A percentile compares a stretch with the other conserved stretches of the same genome.
Conservation (phyloP, 1,140 invertebrate genomes). For the Lordiphosa collinella region DNA sequence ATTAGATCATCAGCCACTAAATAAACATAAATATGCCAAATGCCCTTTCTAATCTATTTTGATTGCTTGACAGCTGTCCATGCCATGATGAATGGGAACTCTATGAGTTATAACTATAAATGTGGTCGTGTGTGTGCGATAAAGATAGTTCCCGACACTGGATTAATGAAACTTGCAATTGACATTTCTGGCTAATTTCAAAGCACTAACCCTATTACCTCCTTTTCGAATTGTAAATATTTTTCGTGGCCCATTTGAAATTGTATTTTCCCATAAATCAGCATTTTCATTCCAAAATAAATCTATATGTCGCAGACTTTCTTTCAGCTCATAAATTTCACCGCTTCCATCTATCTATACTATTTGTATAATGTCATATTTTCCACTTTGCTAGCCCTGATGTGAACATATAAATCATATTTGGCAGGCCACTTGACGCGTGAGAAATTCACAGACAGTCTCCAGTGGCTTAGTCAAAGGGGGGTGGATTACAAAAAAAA, state of each 20-base stretch:
- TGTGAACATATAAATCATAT: constrained; percentile 71
- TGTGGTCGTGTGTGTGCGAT: not conserved
- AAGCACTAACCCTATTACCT: not conserved
- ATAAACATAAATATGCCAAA: too few species aligned
- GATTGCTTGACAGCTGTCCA: too few species aligned
- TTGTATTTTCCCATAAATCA: constrained; percentile 25
- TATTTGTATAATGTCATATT: constrained; percentile 59
- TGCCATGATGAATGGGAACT: constrained; percentile 1
- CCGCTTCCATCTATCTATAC: constrained; percentile 28
- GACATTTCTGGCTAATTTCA: constrained; percentile 4
- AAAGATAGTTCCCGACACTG: not conserved
- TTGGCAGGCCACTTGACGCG: constrained; percentile 66
- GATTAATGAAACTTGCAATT: constrained; percentile 3
- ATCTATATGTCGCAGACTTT: constrained; percentile 7
- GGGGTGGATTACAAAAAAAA: constrained; percentile 11
- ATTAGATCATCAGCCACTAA: too few species aligned
- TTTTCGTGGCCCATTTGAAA: not conserved
- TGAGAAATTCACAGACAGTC: constrained; percentile 47
- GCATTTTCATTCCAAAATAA: constrained; percentile 12
- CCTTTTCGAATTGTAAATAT: not conserved
- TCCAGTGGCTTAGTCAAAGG: not conserved
- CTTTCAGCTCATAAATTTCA: constrained; percentile 30
- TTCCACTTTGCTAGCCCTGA: constrained; percentile 47
- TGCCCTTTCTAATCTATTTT: too few species aligned
- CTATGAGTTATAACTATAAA: not conserved